Conservation (phyloP, 2,113 vertebrate genomes). For the Cichladusa arquata region DNA sequence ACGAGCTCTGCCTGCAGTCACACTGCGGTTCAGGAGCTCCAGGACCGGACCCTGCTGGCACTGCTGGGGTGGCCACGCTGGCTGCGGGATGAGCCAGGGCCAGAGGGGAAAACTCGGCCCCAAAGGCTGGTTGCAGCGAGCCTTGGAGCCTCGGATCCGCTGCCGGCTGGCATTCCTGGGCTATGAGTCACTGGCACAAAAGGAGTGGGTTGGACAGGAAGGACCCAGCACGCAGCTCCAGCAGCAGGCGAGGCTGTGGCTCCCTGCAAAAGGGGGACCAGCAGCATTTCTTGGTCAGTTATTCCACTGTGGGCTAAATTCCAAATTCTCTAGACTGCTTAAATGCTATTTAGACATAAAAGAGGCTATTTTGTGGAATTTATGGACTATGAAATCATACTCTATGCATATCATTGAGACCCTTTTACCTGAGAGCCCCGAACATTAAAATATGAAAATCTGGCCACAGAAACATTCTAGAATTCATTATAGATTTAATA, state of each 20-base stretch:
- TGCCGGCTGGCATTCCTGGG: slow-evolving; percentile 11
- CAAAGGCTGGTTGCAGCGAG: not conserved
- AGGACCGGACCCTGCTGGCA: not conserved
- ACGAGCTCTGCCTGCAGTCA: no score
- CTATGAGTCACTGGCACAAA: slow-evolving; percentile 2
- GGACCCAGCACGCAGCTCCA: not conserved
- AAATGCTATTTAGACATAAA: not conserved
- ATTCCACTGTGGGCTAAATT: not conserved
- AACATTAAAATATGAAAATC: not conserved
- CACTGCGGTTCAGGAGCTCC: no score
- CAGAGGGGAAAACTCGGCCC: not conserved
- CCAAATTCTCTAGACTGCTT: not conserved
- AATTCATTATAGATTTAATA: not conserved
- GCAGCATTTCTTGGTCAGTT: not conserved
- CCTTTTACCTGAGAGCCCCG: not conserved
- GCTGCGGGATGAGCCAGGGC: not conserved
- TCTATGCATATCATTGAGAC: not conserved
- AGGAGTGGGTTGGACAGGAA: not conserved
- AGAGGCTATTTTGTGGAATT: not conserved
- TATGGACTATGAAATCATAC: not conserved
- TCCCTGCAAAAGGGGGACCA: not conserved
- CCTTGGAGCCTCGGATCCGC: not conserved
- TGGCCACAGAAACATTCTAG: not conserved
- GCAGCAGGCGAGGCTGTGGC: accelerated
- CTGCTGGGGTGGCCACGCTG: not conserved